Percentiles rank a stretch among this genome's conserved stretches.
These are phyloP conservation scores for Dryoscopus gambensis DNA, from an alignment of 2,113 vertebrate genomes.

Conservation along the genomic window DNA sequence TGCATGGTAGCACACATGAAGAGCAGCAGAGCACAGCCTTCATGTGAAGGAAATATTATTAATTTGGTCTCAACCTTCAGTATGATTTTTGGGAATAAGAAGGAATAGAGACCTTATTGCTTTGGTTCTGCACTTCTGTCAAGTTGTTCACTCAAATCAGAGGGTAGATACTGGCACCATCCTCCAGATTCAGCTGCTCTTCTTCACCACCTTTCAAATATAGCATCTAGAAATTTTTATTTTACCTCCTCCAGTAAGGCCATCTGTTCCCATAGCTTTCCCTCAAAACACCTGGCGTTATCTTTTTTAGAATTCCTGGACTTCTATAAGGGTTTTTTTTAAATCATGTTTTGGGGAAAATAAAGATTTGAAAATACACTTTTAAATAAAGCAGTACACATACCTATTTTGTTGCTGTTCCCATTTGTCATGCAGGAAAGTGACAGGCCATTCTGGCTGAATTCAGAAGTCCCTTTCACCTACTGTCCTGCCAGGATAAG, in stretches of 20 bases:
- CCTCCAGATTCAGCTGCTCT: constrained; percentile 61
- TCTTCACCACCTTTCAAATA: constrained; percentile 56
- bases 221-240: constrained; percentile 60
- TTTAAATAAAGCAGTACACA: background rate
- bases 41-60: background rate
- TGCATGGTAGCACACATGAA: background rate
- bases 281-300: constrained; percentile 54
- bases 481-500: background rate
- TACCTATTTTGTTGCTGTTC: background rate
- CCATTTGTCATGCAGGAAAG: background rate
- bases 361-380: background rate
- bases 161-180: constrained; percentile 59
- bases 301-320: constrained; percentile 53
- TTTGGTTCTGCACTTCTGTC: constrained; percentile 51
- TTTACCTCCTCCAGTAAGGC: constrained; percentile 53
- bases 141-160: constrained; percentile 51
- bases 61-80: background rate
- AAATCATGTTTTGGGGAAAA: background rate
- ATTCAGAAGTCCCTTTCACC: background rate
- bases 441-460: background rate
- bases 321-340: background rate
- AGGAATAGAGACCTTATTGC: background rate
- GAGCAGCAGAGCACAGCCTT: background rate
- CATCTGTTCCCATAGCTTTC: constrained; percentile 58
- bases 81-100: background rate